Conservation (phyloP, 2,113 vertebrate genomes). For the Ranitomeya imitator region DNA sequence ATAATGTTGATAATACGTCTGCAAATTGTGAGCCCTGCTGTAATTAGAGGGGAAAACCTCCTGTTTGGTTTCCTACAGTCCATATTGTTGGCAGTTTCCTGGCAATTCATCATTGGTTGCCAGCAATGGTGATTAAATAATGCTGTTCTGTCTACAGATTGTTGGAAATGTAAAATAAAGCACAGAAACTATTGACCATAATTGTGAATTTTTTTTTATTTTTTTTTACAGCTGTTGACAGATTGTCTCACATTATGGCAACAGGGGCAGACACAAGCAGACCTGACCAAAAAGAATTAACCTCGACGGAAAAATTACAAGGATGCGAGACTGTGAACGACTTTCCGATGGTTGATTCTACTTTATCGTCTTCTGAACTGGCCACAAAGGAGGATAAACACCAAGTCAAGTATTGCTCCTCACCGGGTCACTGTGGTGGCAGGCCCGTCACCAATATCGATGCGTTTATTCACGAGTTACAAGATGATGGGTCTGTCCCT, state of each 20-base stretch:
- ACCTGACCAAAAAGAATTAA: conserved; percentile 38
- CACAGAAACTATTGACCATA: background rate
- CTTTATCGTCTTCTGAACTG: conserved; percentile 44
- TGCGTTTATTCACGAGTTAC: conserved; percentile 70
- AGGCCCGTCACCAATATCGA: conserved; percentile 70
- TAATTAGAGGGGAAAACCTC: background rate
- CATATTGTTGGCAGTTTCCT: background rate
- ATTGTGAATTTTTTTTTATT: background rate
- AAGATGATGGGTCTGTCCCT: conserved; percentile 27
- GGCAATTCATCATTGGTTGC: background rate
- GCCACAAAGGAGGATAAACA: conserved; percentile 23
- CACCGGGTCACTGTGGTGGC: conserved; percentile 12
- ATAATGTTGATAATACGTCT: background rate
- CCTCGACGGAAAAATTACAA: conserved; percentile 56
- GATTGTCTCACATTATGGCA: conserved; percentile 71
- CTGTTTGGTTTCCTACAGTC: background rate
- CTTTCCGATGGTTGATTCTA: background rate
- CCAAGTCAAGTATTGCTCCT: background rate
- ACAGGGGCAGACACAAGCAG: conserved; percentile 63
- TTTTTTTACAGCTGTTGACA: conserved; percentile 74
- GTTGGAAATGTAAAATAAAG: background rate
- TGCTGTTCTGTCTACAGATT: background rate
- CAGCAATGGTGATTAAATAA: background rate
- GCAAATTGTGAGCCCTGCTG: background rate
- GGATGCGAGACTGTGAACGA: background rate